Conservation (phyloP, 64 coral and sea anemone genomes). For the Montipora foliosa region DNA sequence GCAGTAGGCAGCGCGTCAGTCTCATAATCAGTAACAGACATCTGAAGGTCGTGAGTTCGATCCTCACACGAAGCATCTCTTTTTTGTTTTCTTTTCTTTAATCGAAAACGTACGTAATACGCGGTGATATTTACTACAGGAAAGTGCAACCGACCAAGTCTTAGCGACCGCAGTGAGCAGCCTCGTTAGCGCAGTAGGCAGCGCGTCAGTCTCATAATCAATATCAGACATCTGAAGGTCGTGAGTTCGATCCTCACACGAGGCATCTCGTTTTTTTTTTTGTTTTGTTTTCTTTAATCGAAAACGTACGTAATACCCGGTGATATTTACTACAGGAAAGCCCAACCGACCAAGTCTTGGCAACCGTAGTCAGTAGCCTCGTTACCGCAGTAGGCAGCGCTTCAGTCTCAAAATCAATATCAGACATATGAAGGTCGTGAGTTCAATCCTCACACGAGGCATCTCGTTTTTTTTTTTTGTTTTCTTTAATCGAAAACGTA, state of each 20-base stretch:
- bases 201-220: slow-evolving; percentile 86
- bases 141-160: no score
- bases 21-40: slow-evolving; percentile 52
- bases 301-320: background rate
- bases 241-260: slow-evolving; percentile 91
- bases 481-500: no score
- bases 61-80: slow-evolving; percentile 70
- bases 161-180: no score
- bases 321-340: background rate
- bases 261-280: slow-evolving; percentile 4
- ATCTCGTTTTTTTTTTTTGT: background rate
- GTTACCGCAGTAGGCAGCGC: slow-evolving; percentile 89
- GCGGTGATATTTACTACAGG: no score
- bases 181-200: slow-evolving; percentile 88
- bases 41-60: slow-evolving; percentile 92
- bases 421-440: slow-evolving; percentile 78
- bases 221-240: slow-evolving; percentile 64
- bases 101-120: no score
- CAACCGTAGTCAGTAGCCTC: background rate
- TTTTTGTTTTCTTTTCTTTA: no score
- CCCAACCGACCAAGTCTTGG: background rate
- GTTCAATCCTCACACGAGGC: slow-evolving; percentile 86
- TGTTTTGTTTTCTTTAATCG: background rate
- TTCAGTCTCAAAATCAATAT: slow-evolving; percentile 73
- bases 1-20: slow-evolving; percentile 91